Evolutionary conservation across 1,140 invertebrate genomes (phyloP), one percentile per base, ranked within the genome.

Genomic region (Pachypsylla venusta): DNA sequence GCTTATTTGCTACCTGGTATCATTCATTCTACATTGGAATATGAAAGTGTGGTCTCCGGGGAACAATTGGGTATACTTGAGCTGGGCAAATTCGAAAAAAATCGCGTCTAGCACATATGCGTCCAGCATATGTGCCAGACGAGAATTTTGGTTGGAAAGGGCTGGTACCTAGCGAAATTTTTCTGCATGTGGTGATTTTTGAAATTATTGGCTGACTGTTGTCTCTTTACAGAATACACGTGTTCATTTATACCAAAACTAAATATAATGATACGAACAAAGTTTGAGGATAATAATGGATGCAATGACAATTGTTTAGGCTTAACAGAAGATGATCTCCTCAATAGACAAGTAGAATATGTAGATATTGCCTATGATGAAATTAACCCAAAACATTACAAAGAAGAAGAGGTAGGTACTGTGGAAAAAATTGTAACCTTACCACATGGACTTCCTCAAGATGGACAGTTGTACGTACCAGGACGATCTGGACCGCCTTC

Each of bases 181-280:
- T n/a, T n/a, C 30, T 48, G 2, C 22, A 13, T 40, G 14, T 48
- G 4, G 20, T n/a, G 16, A 42, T 56, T 60, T 39, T 58, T 25
- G n/a, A 42, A 35, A 7, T 35, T 35, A 10, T 35, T 35, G 30
- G n/a, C 25, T 61, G 53, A 58, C 25, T 67, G 64, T 57, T 64
- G 26, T 80, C 81, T 64, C 73, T 92, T 10, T 22, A 48, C 42
- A 48, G 42, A 48, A 19, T 48, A 48, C 42, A 48, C 42, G 89
- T 95, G 91, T 76, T 93, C 90, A 0, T 93, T 94, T 67, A 78
- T 94, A 64, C 90, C 90, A 64, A 89, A 87, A 67, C 89, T 93
- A 65, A 79, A 80, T 66, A 87, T 94, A 64, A 80, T 82, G 54
- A 93, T 95, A 62, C 83, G 89, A 74, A 93, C 90, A 20, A 80